phyloP scores from a whole-genome alignment of 2,888 invertebrate species.

The Xestia rhomboidea region DNA sequence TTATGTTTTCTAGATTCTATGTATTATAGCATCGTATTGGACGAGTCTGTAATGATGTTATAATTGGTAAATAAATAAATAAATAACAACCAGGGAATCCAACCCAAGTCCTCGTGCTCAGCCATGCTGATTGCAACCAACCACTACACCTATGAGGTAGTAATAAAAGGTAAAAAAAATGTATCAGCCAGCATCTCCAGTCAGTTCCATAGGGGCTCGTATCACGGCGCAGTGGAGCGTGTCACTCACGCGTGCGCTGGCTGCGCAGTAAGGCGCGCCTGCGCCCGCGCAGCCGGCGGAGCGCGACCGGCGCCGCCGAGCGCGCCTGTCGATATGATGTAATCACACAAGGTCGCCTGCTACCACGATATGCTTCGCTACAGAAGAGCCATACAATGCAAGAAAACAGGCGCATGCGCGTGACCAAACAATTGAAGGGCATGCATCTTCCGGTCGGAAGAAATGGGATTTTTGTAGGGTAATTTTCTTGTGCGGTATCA shows the following conservation, averaged over 20 bases:
- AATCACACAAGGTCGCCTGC: slow-evolving; percentile 77
- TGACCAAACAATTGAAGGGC: slow-evolving; percentile 37
- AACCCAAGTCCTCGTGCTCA: background rate
- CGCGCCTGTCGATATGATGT: slow-evolving; percentile 73
- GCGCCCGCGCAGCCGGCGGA: slow-evolving; percentile 60
- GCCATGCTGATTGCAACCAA: no score
- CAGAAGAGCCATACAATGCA: slow-evolving; percentile 56
- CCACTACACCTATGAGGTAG: background rate
- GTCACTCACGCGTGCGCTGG: slow-evolving; percentile 39
- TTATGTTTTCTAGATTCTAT: no score
- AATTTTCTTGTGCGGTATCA: background rate
- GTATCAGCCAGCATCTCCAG: background rate
- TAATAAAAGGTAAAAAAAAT: background rate
- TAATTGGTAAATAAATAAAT: no score
- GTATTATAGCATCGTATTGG: no score
- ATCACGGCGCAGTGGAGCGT: slow-evolving; percentile 27
- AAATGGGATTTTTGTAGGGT: background rate
- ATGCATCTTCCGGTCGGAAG: slow-evolving; percentile 29
- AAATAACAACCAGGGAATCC: background rate
- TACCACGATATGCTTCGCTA: slow-evolving; percentile 34
- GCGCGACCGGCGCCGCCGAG: slow-evolving; percentile 71
- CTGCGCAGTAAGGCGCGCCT: slow-evolving; percentile 58
- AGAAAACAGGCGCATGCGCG: slow-evolving; percentile 29
- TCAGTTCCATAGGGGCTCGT: slow-evolving; percentile 24
- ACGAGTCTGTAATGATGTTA: no score